Percentiles rank a stretch among this genome's conserved stretches.
These are phyloP conservation scores for Cataglyphis cursor DNA, from an alignment of 2,888 invertebrate species.

Conservation along the genomic window DNA sequence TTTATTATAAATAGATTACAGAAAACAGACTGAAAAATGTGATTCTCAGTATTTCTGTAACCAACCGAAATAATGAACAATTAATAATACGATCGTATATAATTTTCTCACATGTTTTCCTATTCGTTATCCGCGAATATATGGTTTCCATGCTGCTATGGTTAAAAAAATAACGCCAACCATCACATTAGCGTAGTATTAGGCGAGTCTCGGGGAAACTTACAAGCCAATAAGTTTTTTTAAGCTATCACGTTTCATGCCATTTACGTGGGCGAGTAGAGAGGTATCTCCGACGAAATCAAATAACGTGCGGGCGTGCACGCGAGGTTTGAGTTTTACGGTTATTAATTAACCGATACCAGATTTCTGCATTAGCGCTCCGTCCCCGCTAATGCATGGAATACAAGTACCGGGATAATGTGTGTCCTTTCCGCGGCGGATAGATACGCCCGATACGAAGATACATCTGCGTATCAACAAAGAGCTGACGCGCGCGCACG, in stretches of 20 bases:
- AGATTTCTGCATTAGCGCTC: slow-evolving; percentile 83
- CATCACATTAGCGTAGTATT: slow-evolving; percentile 70
- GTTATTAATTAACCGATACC: slow-evolving; percentile 83
- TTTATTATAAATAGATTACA: slow-evolving; percentile 13
- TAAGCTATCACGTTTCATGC: slow-evolving; percentile 73
- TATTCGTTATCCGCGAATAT: slow-evolving; percentile 17
- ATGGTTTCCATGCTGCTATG: not conserved
- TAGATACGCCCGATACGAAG: slow-evolving; percentile 75
- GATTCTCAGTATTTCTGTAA: not conserved
- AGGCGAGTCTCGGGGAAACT: slow-evolving; percentile 65
- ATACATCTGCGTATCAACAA: slow-evolving; percentile 68
- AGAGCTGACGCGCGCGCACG: slow-evolving; percentile 37
- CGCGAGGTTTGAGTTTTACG: slow-evolving; percentile 80
- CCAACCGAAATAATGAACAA: slow-evolving; percentile 4
- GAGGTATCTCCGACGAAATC: slow-evolving; percentile 76
- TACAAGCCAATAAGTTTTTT: slow-evolving; percentile 69
- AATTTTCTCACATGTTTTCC: slow-evolving; percentile 38
- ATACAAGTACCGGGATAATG: slow-evolving; percentile 77
- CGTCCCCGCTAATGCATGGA: slow-evolving; percentile 78
- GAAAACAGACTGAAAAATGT: not conserved
- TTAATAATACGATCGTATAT: slow-evolving; percentile 9
- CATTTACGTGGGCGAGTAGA: slow-evolving; percentile 64
- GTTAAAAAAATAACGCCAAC: slow-evolving; percentile 11
- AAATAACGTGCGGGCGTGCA: slow-evolving; percentile 72
- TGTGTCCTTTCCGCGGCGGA: slow-evolving; percentile 75